A percentile compares a stretch with the other conserved stretches of the same genome.
These are phyloP conservation scores for Chinchilla lanigera DNA, from an alignment of 2,113 vertebrate species.

Conservation along the genomic window DNA sequence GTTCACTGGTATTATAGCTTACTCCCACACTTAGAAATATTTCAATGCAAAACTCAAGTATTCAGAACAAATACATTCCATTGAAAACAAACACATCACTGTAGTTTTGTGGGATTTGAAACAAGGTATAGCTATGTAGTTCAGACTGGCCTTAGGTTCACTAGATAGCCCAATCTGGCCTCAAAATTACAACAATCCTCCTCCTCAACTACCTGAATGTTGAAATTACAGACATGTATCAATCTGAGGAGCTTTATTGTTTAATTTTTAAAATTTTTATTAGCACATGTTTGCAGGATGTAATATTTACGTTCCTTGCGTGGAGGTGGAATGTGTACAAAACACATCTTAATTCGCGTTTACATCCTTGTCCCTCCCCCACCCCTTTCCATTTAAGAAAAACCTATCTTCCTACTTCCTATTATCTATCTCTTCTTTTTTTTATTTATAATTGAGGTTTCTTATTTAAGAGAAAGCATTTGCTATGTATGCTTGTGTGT, in stretches of 20 bases:
- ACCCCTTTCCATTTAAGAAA: background rate
- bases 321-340: background rate
- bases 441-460: background rate
- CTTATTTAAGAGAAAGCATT: background rate
- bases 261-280: background rate
- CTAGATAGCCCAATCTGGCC: background rate
- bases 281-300: background rate
- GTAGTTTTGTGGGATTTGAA: background rate
- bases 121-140: background rate
- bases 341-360: background rate
- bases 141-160: background rate
- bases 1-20: background rate
- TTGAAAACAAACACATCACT: background rate
- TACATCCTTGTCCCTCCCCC: background rate
- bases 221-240: background rate
- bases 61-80: background rate
- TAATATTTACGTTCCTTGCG: background rate
- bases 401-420: background rate
- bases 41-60: background rate
- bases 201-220: background rate
- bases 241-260: background rate
- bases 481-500: background rate
- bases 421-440: background rate
- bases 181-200: background rate
- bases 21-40: background rate